phyloP scores from a whole-genome alignment of 2,113 vertebrate genomes.

The Gadus chalcogrammus region DNA sequence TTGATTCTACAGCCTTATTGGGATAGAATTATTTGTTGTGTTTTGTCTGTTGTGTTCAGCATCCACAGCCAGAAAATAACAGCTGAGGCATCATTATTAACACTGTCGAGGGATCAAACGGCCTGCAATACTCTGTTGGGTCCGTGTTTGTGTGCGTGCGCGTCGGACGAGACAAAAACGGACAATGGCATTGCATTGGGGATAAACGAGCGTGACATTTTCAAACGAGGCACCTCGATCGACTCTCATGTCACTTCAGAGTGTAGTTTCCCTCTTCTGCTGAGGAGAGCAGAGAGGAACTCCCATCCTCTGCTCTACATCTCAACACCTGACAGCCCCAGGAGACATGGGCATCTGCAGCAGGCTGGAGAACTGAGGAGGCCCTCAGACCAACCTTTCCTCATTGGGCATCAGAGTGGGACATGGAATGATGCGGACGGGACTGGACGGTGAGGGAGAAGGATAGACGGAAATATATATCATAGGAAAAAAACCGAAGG shows the following conservation, averaged over 20 bases:
- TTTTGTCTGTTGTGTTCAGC: slow-evolving; percentile 20
- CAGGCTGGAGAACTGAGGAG: neutral
- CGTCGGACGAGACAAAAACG: neutral
- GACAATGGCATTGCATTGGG: slow-evolving; percentile 26
- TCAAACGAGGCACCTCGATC: neutral
- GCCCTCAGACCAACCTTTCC: too few species aligned
- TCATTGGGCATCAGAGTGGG: too few species aligned
- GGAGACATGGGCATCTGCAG: slow-evolving; percentile 11
- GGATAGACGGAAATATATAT: too few species aligned
- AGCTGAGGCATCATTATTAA: slow-evolving; percentile 55
- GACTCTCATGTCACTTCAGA: slow-evolving; percentile 16
- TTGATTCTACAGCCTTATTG: too few species aligned
- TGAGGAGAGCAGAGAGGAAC: slow-evolving; percentile 21
- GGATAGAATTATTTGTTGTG: too few species aligned
- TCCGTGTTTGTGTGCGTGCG: neutral
- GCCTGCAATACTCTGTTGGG: slow-evolving; percentile 16
- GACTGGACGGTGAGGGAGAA: too few species aligned
- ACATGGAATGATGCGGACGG: too few species aligned
- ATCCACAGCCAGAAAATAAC: slow-evolving; percentile 33
- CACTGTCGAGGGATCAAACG: slow-evolving; percentile 41
- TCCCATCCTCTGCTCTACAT: slow-evolving; percentile 43
- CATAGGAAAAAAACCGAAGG: too few species aligned
- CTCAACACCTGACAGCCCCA: slow-evolving; percentile 34
- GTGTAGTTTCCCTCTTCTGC: neutral
- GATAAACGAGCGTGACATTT: slow-evolving; percentile 9